Base-by-base conservation (phyloP, 2,113 vertebrate genomes). In the Hemiprocne comata region DNA sequence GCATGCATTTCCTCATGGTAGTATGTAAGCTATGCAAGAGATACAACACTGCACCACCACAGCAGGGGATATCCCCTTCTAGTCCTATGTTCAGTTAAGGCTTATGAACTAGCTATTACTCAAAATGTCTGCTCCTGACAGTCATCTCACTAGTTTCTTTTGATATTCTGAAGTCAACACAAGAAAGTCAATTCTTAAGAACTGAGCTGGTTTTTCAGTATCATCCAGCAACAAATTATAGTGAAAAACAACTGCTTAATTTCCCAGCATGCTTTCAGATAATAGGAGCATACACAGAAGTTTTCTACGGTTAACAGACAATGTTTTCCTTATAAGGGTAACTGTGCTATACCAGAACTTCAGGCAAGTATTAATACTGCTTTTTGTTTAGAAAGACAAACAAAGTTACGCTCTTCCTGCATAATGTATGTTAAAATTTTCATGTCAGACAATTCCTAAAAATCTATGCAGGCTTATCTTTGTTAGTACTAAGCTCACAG, bases 71-170 rank as follows among this genome's bases (percentile, higher is more conserved):
- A 46, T 33, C 70, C 69, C 42, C 26, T 90, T 77, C 34, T 12
- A 71, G 61, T 46, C 58, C 48, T 53, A 16, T 21, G 18, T n/a
- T 85, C 34, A 78, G 60, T 84, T 74, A 44, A 70, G 72, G 50
- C 34, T 79, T 72, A 57, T 8, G 29, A 95, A 64, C 33, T 26
- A 77, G 65, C 34, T 54, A 44, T 87, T 95, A 95, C 77, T 94
- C 93, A 93, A 92, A 90, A 93, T 57, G 82, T 77, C 90, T 81
- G n/a, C 72, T 85, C 46, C 26, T 16, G 19, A 87, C 82, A 96
- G 69, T 90, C 94, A 96, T 86, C 75, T 94, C 79, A 57, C 34
- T 84, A 92, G 72, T 16, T 78, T 38, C 79, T 81, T 81, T 75
- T 90, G 44, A 31, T 88, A 93, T 11, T 71, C 33, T 72, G 1